These are phyloP conservation scores for Anthrax anthrax DNA, from an alignment of 2,888 invertebrate species.

Conservation along the genomic window DNA sequence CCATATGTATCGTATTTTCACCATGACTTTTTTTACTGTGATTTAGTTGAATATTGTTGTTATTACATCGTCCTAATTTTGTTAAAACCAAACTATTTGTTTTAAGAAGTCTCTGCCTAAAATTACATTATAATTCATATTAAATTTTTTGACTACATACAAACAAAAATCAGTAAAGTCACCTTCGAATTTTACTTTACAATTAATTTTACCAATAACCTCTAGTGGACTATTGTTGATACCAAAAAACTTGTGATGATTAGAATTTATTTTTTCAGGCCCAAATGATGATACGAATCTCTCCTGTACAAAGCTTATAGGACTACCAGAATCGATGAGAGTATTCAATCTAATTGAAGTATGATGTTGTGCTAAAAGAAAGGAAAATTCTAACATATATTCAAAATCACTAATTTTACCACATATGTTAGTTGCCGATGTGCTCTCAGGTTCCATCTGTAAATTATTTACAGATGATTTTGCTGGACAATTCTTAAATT, in stretches of 20 bases:
- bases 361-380: not conserved
- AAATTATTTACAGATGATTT: not conserved
- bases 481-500: not conserved
- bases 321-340: not conserved
- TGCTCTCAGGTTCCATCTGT: not conserved
- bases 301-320: conserved; percentile 1
- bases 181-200: not conserved
- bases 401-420: not conserved
- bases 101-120: not conserved
- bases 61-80: not conserved
- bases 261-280: not conserved
- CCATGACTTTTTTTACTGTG: not conserved
- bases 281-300: not conserved
- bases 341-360: not conserved
- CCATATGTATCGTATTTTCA: too few relatives aligned
- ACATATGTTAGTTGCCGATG: not conserved
- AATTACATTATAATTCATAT: not conserved
- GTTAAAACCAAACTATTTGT: not conserved
- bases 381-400: not conserved
- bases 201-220: not conserved
- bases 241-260: not conserved
- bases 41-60: not conserved
- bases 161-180: not conserved
- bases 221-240: conserved; percentile 1
- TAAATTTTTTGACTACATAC: not conserved